phyloP scores from a whole-genome alignment of 2,113 vertebrate genomes.

The Myrmecobius fasciatus region DNA sequence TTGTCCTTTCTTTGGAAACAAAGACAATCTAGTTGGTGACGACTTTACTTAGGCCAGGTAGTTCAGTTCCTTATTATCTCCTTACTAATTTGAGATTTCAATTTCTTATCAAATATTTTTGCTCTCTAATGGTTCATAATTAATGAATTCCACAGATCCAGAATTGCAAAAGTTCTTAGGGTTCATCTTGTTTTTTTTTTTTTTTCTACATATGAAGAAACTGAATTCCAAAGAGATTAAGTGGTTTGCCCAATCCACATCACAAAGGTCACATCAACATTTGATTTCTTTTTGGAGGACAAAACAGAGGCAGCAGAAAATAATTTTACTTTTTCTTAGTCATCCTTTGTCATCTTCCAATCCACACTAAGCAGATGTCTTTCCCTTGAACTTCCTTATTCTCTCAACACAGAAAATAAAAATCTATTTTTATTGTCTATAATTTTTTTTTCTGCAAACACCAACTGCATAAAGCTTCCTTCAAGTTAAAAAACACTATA shows the following conservation, averaged over 20 bases:
- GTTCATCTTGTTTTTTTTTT: not conserved
- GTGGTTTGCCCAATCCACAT: not conserved
- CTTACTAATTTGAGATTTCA: not conserved
- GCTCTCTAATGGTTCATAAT: not conserved
- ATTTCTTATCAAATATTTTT: not conserved
- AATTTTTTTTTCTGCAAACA: not conserved
- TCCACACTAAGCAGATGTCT: not conserved
- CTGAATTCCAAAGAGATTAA: not conserved
- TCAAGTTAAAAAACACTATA: not conserved
- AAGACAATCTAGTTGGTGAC: not conserved
- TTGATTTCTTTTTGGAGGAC: not conserved
- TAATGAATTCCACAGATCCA: not conserved
- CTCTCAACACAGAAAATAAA: not conserved
- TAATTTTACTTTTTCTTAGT: not conserved
- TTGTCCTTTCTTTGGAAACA: not conserved
- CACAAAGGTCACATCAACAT: not conserved
- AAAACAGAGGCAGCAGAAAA: not conserved
- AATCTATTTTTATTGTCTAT: not conserved
- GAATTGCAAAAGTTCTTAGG: not conserved
- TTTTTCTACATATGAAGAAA: not conserved
- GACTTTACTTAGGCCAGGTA: not conserved
- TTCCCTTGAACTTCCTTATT: not conserved
- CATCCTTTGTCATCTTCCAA: not conserved
- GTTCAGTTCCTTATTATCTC: not conserved
- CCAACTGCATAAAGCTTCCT: not conserved